Conservation (phyloP, 2,113 vertebrate species). For the Pteruthius melanotis region DNA sequence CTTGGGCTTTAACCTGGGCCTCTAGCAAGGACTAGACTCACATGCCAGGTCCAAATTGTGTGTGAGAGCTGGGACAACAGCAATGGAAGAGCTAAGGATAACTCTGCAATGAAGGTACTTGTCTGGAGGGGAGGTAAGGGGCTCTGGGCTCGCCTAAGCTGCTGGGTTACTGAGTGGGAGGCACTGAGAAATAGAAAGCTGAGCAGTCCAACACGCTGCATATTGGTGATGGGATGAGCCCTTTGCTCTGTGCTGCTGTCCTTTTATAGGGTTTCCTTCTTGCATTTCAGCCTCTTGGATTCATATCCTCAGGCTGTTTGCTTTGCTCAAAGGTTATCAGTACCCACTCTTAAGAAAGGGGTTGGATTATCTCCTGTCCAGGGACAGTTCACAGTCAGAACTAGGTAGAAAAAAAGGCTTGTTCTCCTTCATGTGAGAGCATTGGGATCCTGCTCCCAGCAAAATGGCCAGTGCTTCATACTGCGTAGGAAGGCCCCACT, state of each 20-base stretch:
- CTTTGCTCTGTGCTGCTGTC: background rate
- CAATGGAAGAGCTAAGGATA: background rate
- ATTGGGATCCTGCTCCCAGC: background rate
- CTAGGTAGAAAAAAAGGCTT: background rate
- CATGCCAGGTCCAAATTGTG: background rate
- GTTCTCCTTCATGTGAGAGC: background rate
- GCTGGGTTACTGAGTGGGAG: background rate
- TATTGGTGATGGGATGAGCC: background rate
- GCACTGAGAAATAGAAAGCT: background rate
- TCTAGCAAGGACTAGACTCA: background rate
- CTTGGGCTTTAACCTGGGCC: background rate
- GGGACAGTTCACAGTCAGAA: background rate
- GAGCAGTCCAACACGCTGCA: background rate
- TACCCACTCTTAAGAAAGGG: background rate
- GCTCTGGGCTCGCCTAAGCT: background rate
- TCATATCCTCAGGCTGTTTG: rapidly evolving
- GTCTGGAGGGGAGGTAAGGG: background rate
- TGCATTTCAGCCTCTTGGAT: background rate
- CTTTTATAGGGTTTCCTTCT: background rate
- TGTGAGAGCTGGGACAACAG: background rate
- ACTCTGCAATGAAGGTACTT: background rate
- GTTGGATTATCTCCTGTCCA: background rate
- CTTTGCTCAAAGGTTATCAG: background rate
- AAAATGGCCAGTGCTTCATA: background rate
- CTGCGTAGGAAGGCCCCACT: background rate